Conservation (phyloP, 2,113 vertebrate species). For the Cynopterus brachyotis region DNA sequence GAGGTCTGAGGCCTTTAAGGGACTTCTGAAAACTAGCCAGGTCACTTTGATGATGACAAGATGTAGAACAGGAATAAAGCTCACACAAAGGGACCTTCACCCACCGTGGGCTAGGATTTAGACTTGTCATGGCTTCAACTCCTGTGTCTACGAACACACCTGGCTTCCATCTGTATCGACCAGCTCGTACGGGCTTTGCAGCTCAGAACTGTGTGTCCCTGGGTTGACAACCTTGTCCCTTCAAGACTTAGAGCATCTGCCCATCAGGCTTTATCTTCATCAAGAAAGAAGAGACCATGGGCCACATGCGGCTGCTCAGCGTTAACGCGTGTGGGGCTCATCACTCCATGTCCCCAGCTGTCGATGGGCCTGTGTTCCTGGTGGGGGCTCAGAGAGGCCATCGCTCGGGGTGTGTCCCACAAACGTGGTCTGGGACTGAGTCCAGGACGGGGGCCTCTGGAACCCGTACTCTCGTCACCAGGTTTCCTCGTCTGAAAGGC, state of each 20-base stretch:
- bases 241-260: neutral
- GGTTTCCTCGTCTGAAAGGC: neutral
- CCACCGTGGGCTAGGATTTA: neutral
- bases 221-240: accelerated
- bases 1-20: neutral
- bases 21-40: neutral
- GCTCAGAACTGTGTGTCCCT: neutral
- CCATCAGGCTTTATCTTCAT: neutral
- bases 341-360: neutral
- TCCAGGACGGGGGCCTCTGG: neutral
- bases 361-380: neutral
- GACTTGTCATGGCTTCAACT: neutral
- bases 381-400: accelerated
- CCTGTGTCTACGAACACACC: neutral
- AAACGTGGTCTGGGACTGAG: neutral
- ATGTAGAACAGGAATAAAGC: neutral
- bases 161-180: accelerated
- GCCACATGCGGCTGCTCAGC: neutral
- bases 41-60: neutral
- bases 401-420: neutral
- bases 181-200: neutral
- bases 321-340: accelerated
- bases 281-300: neutral
- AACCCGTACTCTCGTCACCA: neutral
- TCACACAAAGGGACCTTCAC: neutral